Evolutionary conservation across 2,888 invertebrate species (phyloP).

Genomic region (Tuberolachnus salignus): DNA sequence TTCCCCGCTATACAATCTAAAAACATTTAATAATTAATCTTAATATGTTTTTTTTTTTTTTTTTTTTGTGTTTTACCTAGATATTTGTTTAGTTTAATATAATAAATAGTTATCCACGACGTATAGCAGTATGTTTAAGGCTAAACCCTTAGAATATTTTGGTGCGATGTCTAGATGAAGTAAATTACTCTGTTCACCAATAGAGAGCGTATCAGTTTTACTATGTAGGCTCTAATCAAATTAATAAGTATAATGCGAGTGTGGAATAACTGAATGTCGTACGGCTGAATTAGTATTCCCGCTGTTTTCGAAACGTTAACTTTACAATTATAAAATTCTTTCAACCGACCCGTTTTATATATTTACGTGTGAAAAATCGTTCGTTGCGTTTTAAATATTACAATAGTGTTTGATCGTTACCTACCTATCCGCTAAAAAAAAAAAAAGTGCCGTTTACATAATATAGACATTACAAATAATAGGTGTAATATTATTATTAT

Average conservation of each 20-base stretch:
- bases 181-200: constrained; percentile 34
- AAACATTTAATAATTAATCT: too few relatives aligned
- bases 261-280: constrained; percentile 14
- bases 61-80: too few relatives aligned
- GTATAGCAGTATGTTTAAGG: too few relatives aligned
- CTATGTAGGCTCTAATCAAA: constrained; percentile 19
- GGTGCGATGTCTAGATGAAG: not conserved
- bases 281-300: constrained; percentile 23
- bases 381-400: not conserved
- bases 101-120: too few relatives aligned
- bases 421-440: not conserved
- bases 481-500: not conserved
- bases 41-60: too few relatives aligned
- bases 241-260: not conserved
- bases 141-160: too few relatives aligned
- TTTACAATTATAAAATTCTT: not conserved
- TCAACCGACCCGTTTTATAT: not conserved
- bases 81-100: too few relatives aligned
- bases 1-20: too few relatives aligned
- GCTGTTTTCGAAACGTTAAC: constrained; percentile 40
- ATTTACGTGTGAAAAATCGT: not conserved
- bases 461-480: not conserved
- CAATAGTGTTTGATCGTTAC: constrained; percentile 1
- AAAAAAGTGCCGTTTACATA: not conserved
- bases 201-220: constrained; percentile 46